Evolutionary conservation across 2,888 invertebrate genomes (phyloP).

Genomic region (Limnephilus lunatus): DNA sequence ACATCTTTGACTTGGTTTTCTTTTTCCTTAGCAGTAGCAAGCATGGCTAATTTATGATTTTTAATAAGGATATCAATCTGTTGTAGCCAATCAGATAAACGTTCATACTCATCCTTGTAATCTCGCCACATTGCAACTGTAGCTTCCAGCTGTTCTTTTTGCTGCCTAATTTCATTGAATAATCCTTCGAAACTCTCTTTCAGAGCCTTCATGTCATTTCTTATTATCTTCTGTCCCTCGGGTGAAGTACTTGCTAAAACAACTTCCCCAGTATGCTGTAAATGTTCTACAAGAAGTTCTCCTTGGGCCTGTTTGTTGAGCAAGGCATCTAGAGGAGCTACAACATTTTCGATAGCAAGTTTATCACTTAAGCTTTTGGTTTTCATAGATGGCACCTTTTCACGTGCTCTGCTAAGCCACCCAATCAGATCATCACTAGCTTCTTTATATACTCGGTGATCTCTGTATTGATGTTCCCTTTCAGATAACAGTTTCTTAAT

Average conservation of each 20-base stretch:
- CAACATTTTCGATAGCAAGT: constrained; percentile 91
- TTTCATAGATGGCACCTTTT: constrained; percentile 92
- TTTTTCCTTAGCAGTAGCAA: constrained; percentile 89
- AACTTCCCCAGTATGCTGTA: constrained; percentile 92
- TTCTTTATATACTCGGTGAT: constrained; percentile 93
- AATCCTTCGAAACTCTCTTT: constrained; percentile 90
- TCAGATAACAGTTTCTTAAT: constrained; percentile 87
- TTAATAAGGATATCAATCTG: constrained; percentile 94
- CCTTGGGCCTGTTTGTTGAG: constrained; percentile 95
- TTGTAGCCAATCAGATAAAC: constrained; percentile 94
- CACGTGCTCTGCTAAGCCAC: constrained; percentile 92
- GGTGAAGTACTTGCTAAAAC: constrained; percentile 89
- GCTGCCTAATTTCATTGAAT: constrained; percentile 90
- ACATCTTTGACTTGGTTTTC: constrained; percentile 90
- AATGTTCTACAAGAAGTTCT: constrained; percentile 89
- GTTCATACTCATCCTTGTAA: constrained; percentile 95
- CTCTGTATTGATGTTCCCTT: constrained; percentile 91
- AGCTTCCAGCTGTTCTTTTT: constrained; percentile 89
- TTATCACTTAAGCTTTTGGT: constrained; percentile 91
- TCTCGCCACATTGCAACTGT: constrained; percentile 91
- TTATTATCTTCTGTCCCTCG: constrained; percentile 87
- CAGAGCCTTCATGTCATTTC: constrained; percentile 90
- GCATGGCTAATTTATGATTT: constrained; percentile 90
- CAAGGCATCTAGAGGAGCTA: constrained; percentile 90
- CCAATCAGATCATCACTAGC: constrained; percentile 92